phyloP scores from a whole-genome alignment of 2,888 invertebrate species.

The Amphipoea oculea region DNA sequence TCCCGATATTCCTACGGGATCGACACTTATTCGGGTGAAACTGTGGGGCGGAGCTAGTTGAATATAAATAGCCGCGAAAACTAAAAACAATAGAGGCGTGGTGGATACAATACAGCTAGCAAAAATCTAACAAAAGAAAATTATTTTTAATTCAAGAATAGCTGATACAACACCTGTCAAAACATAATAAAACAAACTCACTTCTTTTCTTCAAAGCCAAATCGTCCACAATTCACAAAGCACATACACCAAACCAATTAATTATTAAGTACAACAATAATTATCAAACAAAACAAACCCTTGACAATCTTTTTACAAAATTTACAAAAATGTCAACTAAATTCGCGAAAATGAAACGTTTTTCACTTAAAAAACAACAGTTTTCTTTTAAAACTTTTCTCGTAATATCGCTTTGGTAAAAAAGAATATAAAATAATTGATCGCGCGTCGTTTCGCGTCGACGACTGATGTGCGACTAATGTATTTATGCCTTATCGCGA shows the following conservation, averaged over 20 bases:
- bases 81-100: background rate
- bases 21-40: no score
- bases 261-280: constrained; percentile 21
- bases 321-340: background rate
- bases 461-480: constrained; percentile 52
- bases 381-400: constrained; percentile 12
- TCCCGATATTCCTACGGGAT: no score
- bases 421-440: constrained; percentile 12
- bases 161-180: constrained; percentile 15
- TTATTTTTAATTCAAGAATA: constrained; percentile 5
- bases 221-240: constrained; percentile 34
- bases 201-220: constrained; percentile 23
- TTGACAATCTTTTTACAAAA: constrained; percentile 5
- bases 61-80: background rate
- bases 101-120: background rate
- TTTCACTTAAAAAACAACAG: constrained; percentile 1
- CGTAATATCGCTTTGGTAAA: constrained; percentile 6
- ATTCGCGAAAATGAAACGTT: background rate
- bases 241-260: constrained; percentile 12
- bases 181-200: constrained; percentile 39
- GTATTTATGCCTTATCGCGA: constrained; percentile 44
- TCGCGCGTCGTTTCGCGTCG: constrained; percentile 41
- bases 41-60: no score
- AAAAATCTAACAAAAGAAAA: constrained; percentile 17
- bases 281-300: constrained; percentile 17